Percentiles rank a stretch among this genome's conserved stretches.
Evolutionary conservation across 2,113 vertebrate genomes (phyloP).

Genomic region (Calonectris borealis): DNA sequence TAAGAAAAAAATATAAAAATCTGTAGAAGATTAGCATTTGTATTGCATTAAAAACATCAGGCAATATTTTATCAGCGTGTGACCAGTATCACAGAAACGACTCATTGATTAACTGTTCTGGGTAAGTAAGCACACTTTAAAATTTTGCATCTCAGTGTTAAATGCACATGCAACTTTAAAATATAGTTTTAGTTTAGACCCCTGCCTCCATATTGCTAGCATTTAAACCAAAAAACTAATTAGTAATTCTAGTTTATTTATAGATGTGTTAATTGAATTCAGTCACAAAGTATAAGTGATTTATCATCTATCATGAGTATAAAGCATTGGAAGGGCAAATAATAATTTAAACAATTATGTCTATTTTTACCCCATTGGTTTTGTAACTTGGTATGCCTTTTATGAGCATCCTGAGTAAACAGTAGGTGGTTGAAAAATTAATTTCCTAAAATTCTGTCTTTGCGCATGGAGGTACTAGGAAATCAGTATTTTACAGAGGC

Average conservation of each 20-base stretch:
- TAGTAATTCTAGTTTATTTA: constrained; percentile 63
- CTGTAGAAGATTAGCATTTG: neutral
- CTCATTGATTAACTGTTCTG: neutral
- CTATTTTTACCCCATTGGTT: neutral
- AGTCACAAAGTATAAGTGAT: constrained; percentile 20
- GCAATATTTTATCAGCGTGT: neutral
- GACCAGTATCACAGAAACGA: neutral
- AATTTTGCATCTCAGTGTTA: neutral
- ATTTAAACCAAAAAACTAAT: constrained; percentile 59
- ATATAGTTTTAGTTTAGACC: neutral
- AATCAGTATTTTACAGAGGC: neutral
- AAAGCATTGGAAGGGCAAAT: neutral
- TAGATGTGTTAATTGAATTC: constrained; percentile 69
- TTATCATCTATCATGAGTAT: neutral
- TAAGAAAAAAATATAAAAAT: neutral
- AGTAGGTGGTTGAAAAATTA: neutral
- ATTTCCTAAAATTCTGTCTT: neutral
- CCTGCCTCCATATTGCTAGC: neutral
- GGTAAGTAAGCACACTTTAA: neutral
- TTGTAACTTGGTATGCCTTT: neutral
- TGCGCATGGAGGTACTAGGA: neutral
- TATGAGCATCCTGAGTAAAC: neutral
- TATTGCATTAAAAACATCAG: neutral
- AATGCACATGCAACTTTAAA: neutral
- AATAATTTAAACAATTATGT: neutral